Conservation (phyloP, 1,140 invertebrate species). For the Drosophila ananassae region DNA sequence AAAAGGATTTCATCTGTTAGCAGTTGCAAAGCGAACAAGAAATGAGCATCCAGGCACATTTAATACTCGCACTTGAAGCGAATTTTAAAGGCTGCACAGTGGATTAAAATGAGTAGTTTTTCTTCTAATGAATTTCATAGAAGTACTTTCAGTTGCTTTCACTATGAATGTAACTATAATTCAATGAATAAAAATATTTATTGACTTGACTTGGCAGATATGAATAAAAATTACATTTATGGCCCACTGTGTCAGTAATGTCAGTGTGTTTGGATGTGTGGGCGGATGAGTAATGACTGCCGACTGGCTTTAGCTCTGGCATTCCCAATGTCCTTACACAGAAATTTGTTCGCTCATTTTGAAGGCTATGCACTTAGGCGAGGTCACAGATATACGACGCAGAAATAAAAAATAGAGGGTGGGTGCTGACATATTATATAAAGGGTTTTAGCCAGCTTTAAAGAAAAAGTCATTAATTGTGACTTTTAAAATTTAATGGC, state of each 20-base stretch:
- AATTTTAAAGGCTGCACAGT: conserved; percentile 43
- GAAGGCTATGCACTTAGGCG: conserved; percentile 77
- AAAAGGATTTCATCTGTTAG: conserved; percentile 32
- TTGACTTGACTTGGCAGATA: not conserved
- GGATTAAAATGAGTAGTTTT: conserved; percentile 1
- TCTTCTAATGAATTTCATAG: not conserved
- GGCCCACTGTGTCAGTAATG: conserved; percentile 38
- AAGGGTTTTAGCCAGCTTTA: conserved; percentile 45
- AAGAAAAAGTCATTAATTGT: conserved; percentile 18
- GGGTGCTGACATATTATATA: conserved; percentile 37
- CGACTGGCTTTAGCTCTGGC: conserved; percentile 29
- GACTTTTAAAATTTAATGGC: not conserved
- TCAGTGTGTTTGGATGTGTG: conserved; percentile 31
- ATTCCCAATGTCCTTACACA: conserved; percentile 66
- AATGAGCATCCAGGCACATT: conserved; percentile 59
- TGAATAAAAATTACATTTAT: not conserved
- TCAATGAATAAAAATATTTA: not conserved
- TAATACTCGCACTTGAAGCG: conserved; percentile 59
- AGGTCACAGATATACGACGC: conserved; percentile 64
- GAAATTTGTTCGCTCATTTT: conserved; percentile 47
- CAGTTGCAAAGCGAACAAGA: not conserved
- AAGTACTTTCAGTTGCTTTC: not conserved
- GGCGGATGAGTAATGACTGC: conserved; percentile 73
- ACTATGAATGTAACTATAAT: not conserved
- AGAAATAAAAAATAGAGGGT: conserved; percentile 11